These are phyloP conservation scores for Cenopis cana DNA, from an alignment of 2,888 invertebrate genomes.

Conservation along the genomic window DNA sequence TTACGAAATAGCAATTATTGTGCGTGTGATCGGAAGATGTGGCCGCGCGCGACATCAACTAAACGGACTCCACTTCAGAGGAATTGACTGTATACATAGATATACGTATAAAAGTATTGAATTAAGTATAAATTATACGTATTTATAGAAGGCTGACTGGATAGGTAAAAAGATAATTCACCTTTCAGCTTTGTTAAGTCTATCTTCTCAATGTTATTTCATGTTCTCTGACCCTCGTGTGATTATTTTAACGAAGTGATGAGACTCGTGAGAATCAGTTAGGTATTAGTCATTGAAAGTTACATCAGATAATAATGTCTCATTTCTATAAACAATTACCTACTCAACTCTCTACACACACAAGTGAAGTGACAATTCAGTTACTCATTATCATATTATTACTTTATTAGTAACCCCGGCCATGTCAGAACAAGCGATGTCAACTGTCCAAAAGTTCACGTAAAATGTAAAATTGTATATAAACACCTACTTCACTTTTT, in stretches of 20 bases:
- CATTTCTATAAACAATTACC: slow-evolving; percentile 25
- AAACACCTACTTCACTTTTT: too few relatives aligned
- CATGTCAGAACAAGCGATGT: too few relatives aligned
- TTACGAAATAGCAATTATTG: not conserved
- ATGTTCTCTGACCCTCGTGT: not conserved
- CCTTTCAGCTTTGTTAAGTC: not conserved
- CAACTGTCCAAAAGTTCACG: too few relatives aligned
- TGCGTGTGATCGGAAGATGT: not conserved
- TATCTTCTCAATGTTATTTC: not conserved
- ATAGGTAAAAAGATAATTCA: not conserved
- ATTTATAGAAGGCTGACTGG: not conserved
- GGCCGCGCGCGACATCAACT: not conserved
- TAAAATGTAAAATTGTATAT: too few relatives aligned
- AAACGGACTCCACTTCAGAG: too few relatives aligned
- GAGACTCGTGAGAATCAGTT: slow-evolving; percentile 25
- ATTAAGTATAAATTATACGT: not conserved
- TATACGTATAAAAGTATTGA: not conserved
- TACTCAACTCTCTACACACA: not conserved
- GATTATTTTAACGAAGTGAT: slow-evolving; percentile 4
- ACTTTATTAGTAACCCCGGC: too few relatives aligned
- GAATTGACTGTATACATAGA: too few relatives aligned
- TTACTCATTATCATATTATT: not conserved
- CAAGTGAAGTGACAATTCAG: not conserved
- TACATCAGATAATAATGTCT: slow-evolving; percentile 29
- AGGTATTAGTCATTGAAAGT: slow-evolving; percentile 20